Evolutionary conservation across 2,113 vertebrate species (phyloP).

Genomic region (Salvelinus fontinalis): DNA sequence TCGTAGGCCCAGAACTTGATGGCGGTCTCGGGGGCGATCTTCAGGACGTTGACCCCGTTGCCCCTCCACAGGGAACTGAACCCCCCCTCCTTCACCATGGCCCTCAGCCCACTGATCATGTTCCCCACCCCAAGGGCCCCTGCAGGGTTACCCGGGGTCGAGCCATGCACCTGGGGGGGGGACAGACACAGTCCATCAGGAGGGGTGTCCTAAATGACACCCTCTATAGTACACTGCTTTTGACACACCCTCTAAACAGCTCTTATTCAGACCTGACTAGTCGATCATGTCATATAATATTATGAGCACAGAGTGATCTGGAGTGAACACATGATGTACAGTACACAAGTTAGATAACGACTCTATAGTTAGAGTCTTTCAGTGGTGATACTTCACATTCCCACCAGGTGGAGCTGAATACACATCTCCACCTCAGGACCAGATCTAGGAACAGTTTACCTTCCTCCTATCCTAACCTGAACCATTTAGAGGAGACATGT

Average conservation of each 20-base stretch:
- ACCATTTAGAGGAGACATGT: neutral
- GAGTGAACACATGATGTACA: too few relatives aligned
- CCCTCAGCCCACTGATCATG: slow-evolving; percentile 66
- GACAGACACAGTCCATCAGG: neutral
- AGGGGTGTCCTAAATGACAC: neutral
- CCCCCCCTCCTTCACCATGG: slow-evolving; percentile 82
- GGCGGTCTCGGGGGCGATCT: slow-evolving; percentile 85
- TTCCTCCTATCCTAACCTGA: too few relatives aligned
- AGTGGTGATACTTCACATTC: neutral
- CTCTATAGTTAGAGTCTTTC: neutral
- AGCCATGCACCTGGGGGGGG: slow-evolving; percentile 78
- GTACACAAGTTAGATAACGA: too few relatives aligned
- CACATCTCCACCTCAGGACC: neutral
- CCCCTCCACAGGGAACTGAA: slow-evolving; percentile 81
- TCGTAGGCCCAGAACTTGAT: slow-evolving; percentile 88
- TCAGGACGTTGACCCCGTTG: slow-evolving; percentile 85
- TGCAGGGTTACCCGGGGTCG: slow-evolving; percentile 54
- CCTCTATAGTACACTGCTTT: too few relatives aligned
- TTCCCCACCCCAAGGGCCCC: slow-evolving; percentile 38
- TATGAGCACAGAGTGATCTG: neutral
- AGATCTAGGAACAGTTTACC: too few relatives aligned
- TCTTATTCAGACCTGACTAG: too few relatives aligned
- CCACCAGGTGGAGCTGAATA: neutral
- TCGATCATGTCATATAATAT: too few relatives aligned
- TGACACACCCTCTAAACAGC: neutral